Conservation (phyloP, 1,140 invertebrate species). For the Dinothrombium tinctorium region DNA sequence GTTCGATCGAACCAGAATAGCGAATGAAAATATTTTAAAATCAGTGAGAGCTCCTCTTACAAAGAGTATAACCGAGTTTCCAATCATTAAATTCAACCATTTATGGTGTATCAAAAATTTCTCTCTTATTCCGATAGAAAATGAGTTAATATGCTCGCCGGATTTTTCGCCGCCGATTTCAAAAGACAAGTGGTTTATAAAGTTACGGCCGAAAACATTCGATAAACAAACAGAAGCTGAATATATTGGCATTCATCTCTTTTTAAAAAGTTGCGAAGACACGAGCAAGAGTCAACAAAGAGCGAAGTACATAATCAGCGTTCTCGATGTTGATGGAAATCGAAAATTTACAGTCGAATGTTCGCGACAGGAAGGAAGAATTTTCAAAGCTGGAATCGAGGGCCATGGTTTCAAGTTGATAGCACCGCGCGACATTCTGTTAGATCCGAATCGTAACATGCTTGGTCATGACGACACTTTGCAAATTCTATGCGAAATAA, state of each 20-base stretch:
- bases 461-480: slow-evolving; percentile 1
- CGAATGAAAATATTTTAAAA: no score
- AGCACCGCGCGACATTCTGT: neutral
- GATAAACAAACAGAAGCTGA: neutral
- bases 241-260: slow-evolving; percentile 4
- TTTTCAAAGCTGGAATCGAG: slow-evolving; percentile 4
- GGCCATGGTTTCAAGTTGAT: slow-evolving; percentile 3
- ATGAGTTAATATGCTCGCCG: neutral
- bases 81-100: slow-evolving; percentile 1
- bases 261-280: slow-evolving; percentile 2
- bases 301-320: slow-evolving; percentile 2
- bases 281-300: neutral
- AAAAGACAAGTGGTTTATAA: slow-evolving; percentile 4
- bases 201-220: neutral
- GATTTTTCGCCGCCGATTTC: slow-evolving; percentile 1
- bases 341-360: slow-evolving; percentile 2
- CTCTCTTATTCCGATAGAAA: neutral
- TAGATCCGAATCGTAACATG: neutral
- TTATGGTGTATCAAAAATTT: slow-evolving; percentile 3
- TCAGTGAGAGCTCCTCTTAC: no score
- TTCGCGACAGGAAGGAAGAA: neutral
- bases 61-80: neutral
- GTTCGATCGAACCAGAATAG: no score
- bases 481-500: slow-evolving; percentile 1
- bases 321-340: slow-evolving; percentile 1